Base-by-base conservation (phyloP, 92 coral and sea anemone genomes). In the Paramuricea clavata region DNA sequence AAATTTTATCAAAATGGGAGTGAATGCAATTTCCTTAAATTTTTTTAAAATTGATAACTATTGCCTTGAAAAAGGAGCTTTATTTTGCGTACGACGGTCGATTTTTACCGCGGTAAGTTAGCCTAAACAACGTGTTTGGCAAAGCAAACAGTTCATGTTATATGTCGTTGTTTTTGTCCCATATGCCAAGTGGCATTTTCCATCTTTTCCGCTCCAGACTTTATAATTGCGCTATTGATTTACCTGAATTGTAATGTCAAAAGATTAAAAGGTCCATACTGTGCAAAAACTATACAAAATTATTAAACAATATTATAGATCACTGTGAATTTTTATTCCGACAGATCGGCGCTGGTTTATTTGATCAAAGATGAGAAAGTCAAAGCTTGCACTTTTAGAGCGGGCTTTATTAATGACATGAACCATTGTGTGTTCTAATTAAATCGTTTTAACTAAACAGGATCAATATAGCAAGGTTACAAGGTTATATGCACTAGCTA, bases 1-100 rank as follows among this genome's bases (percentile, higher is more conserved):
- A 76, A 52, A 28, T 76, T 76, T 76, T 19, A 76, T 76, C 33
- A 31, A 76, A 76, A 19, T 54, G 47, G 69, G 69, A 76, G 62
- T 56, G 57, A 35, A 44, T 72, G 19, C 27, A 9, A 43, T 3
- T 2, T 19, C 27, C 68, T 22, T 22, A 6, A 22, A 25, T 2
- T 65, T 31, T 28, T 0, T 26, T 31, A 0, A 65, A 65, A 28
- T 65, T 65, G 19, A 65, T 33, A 16, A 33, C 27, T 65, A 31
- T 16, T 60, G 68, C 68, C 23, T 15, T 60, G 68, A 6, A 16
- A 12, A 11, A 6, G 33, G 31, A 22, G 5, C n/a, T 26, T 60
- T 30, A 16, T 11, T 31, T 65, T 2, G 19, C 22, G 72, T 65
- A 1, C 72, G 36, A 31, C 31, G 39, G 9, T 65, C n/a, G 72